Evolutionary conservation across 2,113 vertebrate genomes (phyloP).

Genomic region (Urocolius indicus): DNA sequence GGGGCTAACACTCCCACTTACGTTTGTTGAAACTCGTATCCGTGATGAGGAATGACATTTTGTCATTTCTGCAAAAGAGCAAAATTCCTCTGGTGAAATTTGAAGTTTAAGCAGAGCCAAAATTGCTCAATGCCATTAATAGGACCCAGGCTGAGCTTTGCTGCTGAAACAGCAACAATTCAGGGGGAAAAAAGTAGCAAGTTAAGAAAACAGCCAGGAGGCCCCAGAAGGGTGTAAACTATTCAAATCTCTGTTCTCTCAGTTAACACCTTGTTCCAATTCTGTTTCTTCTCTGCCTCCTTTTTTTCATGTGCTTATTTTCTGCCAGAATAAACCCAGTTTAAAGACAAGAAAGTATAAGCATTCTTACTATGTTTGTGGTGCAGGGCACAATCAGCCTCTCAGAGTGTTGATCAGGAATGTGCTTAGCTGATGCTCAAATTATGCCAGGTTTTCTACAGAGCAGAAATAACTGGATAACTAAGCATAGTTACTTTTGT

Average conservation of each 20-base stretch:
- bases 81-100: constrained; percentile 36
- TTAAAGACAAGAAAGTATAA: neutral
- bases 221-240: neutral
- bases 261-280: neutral
- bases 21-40: neutral
- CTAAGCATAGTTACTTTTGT: neutral
- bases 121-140: constrained; percentile 13
- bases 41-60: neutral
- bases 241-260: neutral
- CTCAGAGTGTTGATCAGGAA: neutral
- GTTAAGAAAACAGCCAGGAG: constrained; percentile 3
- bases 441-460: neutral
- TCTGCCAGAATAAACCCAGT: neutral
- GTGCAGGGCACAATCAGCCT: neutral
- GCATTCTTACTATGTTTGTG: neutral
- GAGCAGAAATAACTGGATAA: neutral
- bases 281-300: neutral
- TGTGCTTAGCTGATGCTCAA: neutral
- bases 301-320: neutral
- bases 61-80: constrained; percentile 18
- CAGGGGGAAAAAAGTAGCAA: neutral
- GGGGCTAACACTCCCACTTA: neutral
- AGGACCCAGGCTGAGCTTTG: neutral
- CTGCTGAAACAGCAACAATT: constrained; percentile 11
- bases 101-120: constrained; percentile 14